phyloP scores from a whole-genome alignment of 2,113 vertebrate genomes.

The Podarcis muralis region DNA sequence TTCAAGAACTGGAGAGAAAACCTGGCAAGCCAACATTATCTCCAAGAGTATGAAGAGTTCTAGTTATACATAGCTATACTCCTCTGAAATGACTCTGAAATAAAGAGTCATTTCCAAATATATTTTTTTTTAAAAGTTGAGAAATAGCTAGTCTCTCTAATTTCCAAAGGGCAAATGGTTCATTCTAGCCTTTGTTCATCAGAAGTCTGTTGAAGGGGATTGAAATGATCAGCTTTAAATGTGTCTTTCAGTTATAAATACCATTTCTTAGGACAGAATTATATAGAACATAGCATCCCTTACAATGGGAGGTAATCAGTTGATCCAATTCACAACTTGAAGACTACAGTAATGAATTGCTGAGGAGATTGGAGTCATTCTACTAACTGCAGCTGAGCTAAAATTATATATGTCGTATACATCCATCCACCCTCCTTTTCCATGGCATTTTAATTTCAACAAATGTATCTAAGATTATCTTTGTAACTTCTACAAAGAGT shows the following conservation, averaged over 20 bases:
- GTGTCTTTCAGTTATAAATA: constrained; percentile 2
- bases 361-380: constrained; percentile 6
- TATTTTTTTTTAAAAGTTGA: neutral
- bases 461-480: neutral
- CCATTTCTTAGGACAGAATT: neutral
- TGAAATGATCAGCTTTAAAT: constrained; percentile 13
- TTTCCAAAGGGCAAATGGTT: neutral
- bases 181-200: neutral
- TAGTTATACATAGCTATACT: neutral
- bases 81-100: neutral
- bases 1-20: no score
- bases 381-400: neutral
- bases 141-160: neutral
- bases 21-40: no score
- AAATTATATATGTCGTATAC: neutral
- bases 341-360: neutral
- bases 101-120: neutral
- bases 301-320: constrained; percentile 6
- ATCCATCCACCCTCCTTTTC: neutral
- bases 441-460: neutral
- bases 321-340: constrained; percentile 14
- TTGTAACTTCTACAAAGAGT: neutral
- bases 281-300: neutral
- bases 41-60: neutral
- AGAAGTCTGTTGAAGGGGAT: neutral